A percentile compares a stretch with the other conserved stretches of the same genome.
Evolutionary conservation across 1,140 invertebrate genomes (phyloP).

Genomic region (Megalonaias nervosa): DNA sequence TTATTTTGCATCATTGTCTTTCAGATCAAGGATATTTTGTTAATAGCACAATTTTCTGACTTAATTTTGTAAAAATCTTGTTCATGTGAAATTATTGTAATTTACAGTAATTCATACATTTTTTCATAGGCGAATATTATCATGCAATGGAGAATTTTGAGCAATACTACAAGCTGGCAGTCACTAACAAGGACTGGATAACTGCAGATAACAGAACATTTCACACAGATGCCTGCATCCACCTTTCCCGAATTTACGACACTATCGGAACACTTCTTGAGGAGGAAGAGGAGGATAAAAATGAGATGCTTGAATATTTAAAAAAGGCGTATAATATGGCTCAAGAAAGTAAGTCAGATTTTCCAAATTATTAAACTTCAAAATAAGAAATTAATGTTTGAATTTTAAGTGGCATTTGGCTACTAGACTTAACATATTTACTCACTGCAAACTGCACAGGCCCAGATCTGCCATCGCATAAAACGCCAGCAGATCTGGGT

Average conservation of each 20-base stretch:
- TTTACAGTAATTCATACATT: background rate
- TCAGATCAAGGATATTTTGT: background rate
- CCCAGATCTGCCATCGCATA: no score
- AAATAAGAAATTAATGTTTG: no score
- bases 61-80: background rate
- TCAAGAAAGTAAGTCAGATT: constrained; percentile 57
- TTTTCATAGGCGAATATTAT: constrained; percentile 53
- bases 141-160: constrained; percentile 68
- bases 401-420: no score
- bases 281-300: constrained; percentile 40
- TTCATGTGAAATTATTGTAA: no score
- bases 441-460: no score
- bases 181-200: constrained; percentile 54
- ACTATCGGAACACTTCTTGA: constrained; percentile 51
- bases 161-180: constrained; percentile 58
- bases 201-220: constrained; percentile 48
- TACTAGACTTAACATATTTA: no score
- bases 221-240: constrained; percentile 62
- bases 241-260: constrained; percentile 65
- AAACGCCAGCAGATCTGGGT: no score
- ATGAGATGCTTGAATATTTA: constrained; percentile 53
- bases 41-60: background rate
- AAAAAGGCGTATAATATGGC: constrained; percentile 64
- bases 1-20: background rate
- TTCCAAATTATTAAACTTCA: no score